Evolutionary conservation across 2,113 vertebrate species (phyloP).

Genomic region (Oncorhynchus clarkii): DNA sequence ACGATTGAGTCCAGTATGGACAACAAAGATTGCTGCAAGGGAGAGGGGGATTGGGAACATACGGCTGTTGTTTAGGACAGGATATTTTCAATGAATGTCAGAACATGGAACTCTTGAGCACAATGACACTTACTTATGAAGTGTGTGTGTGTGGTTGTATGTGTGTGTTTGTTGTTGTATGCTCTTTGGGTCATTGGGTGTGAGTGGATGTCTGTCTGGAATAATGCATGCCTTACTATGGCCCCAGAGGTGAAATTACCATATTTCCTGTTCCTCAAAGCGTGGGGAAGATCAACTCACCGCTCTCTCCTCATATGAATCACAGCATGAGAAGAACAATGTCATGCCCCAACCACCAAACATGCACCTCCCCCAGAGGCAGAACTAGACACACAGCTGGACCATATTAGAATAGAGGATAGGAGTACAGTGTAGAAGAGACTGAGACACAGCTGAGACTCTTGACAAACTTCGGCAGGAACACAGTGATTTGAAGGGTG

Average conservation of each 20-base stretch:
- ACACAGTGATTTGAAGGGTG: no score
- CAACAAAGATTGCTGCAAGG: no score
- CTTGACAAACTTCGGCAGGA: no score
- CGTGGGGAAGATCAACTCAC: background rate
- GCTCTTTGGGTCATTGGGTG: background rate
- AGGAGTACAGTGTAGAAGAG: background rate
- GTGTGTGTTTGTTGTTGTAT: background rate
- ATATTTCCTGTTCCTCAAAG: background rate
- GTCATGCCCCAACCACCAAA: background rate
- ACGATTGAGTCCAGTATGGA: no score
- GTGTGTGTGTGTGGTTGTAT: background rate
- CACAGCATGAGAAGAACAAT: background rate
- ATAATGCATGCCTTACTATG: background rate
- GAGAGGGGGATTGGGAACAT: no score
- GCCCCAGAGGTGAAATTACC: background rate
- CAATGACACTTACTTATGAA: background rate
- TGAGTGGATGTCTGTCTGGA: background rate
- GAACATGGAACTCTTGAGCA: no score
- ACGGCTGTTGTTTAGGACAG: no score
- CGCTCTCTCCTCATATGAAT: background rate
- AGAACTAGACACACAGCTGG: background rate
- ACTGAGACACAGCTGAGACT: no score
- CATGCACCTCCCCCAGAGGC: background rate
- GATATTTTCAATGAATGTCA: no score
- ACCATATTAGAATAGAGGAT: background rate